Evolutionary conservation across 1,140 invertebrate genomes (phyloP).

Genomic region (Leptopilina clavipes): DNA sequence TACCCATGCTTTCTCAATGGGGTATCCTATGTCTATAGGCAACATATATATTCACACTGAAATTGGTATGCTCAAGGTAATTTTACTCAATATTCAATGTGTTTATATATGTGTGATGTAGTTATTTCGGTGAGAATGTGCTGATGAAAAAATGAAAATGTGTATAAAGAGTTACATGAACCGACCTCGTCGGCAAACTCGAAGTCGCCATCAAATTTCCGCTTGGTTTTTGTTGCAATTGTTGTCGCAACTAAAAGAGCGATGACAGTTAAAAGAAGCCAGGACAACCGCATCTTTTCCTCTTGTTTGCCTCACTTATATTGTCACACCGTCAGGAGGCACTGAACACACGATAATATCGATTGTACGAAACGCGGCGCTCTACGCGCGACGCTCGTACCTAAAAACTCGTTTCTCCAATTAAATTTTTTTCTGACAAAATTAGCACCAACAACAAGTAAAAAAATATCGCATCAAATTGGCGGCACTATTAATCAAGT

Average conservation of each 20-base stretch:
- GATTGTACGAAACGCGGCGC: slow-evolving; percentile 29
- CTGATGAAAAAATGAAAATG: not conserved
- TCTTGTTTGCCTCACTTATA: slow-evolving; percentile 24
- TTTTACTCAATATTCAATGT: not conserved
- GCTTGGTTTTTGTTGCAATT: slow-evolving; percentile 76
- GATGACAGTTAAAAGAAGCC: slow-evolving; percentile 55
- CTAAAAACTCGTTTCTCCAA: slow-evolving; percentile 14
- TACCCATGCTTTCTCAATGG: slow-evolving; percentile 2
- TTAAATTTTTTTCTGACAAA: slow-evolving; percentile 25
- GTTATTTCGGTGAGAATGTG: too few relatives aligned
- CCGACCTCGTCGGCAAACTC: slow-evolving; percentile 82
- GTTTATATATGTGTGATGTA: not conserved
- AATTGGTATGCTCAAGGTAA: slow-evolving; percentile 2
- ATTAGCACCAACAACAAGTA: slow-evolving; percentile 43
- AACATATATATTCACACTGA: not conserved
- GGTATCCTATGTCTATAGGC: not conserved
- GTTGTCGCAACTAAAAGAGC: slow-evolving; percentile 66
- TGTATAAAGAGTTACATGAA: slow-evolving; percentile 16
- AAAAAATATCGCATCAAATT: slow-evolving; percentile 37
- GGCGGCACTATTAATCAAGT: slow-evolving; percentile 16
- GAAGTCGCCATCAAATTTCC: slow-evolving; percentile 82
- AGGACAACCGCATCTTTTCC: slow-evolving; percentile 49
- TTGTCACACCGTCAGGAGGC: slow-evolving; percentile 36
- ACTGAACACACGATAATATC: slow-evolving; percentile 43
- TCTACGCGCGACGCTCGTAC: slow-evolving; percentile 30